Evolutionary conservation across 2,888 invertebrate genomes (phyloP).

Genomic region (Drosophila multiciliata): DNA sequence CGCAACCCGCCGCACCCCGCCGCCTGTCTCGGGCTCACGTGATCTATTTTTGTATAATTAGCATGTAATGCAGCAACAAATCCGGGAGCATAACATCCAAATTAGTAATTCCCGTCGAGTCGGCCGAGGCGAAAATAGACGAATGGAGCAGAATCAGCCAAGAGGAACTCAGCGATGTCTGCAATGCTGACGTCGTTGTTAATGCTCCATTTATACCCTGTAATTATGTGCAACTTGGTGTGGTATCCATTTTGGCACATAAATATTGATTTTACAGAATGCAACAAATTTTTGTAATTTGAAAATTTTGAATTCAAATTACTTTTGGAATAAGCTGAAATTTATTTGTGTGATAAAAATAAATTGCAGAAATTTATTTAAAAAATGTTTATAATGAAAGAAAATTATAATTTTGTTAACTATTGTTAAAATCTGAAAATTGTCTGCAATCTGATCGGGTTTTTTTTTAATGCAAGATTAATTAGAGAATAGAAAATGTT

Average conservation of each 20-base stretch:
- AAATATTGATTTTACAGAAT: background rate
- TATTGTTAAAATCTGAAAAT: no score
- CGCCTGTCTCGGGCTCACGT: conserved; percentile 47
- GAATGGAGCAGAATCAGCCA: conserved; percentile 22
- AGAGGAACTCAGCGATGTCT: conserved; percentile 52
- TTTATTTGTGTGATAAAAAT: background rate
- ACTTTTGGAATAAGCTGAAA: background rate
- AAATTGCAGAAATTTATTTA: background rate
- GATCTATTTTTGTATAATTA: conserved; percentile 66
- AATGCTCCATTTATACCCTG: conserved; percentile 52
- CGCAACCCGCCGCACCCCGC: background rate
- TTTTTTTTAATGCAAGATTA: no score
- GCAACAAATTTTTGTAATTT: background rate
- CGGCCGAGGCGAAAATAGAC: conserved; percentile 52
- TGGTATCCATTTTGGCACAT: background rate
- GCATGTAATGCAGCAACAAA: conserved; percentile 66
- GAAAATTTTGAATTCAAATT: accelerated
- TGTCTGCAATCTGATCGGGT: no score
- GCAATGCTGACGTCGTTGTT: conserved; percentile 48
- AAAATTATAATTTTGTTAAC: background rate
- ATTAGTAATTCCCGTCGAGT: conserved; percentile 60
- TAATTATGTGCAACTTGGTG: background rate
- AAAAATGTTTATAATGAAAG: background rate
- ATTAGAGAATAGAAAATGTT: no score
- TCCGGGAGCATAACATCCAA: conserved; percentile 68